Evolutionary conservation across 2,888 invertebrate genomes (phyloP).

Genomic region (Brenthis daphne): DNA sequence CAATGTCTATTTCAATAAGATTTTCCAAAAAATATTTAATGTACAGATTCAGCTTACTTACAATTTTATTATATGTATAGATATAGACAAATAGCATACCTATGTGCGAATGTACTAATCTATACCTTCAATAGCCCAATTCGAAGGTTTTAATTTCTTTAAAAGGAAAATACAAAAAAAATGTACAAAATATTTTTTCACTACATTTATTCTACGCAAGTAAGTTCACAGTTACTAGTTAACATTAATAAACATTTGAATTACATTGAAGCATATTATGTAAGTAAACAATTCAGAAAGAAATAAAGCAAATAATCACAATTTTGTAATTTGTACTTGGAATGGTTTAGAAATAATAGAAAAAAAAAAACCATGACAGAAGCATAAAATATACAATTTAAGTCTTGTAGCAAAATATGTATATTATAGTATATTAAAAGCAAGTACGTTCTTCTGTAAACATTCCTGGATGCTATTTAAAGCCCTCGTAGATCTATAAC

Average conservation of each 20-base stretch:
- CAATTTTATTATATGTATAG: no score
- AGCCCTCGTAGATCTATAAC: conserved; percentile 64
- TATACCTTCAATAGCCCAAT: no score
- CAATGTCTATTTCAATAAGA: no score
- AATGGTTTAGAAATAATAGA: conserved; percentile 30
- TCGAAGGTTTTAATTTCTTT: background rate
- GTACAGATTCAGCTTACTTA: no score
- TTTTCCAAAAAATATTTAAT: no score
- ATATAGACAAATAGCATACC: no score
- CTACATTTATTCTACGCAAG: conserved; percentile 32
- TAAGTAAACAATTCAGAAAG: conserved; percentile 4
- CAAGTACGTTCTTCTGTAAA: no score
- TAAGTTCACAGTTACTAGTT: conserved; percentile 14
- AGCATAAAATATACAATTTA: conserved; percentile 1
- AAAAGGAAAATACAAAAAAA: background rate
- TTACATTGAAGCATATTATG: conserved; percentile 7
- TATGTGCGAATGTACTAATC: no score
- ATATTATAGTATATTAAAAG: no score
- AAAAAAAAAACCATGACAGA: background rate
- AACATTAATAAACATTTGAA: conserved; percentile 10
- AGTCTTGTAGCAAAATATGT: conserved; percentile 4
- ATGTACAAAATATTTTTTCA: conserved; percentile 10
- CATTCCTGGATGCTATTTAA: conserved; percentile 41
- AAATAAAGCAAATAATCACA: conserved; percentile 27
- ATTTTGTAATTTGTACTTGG: conserved; percentile 29